A percentile compares a stretch with the other conserved stretches of the same genome.
phyloP scores from a whole-genome alignment of 2,797 vertebrate genomes.

The Schizopygopsis pylzovi region DNA sequence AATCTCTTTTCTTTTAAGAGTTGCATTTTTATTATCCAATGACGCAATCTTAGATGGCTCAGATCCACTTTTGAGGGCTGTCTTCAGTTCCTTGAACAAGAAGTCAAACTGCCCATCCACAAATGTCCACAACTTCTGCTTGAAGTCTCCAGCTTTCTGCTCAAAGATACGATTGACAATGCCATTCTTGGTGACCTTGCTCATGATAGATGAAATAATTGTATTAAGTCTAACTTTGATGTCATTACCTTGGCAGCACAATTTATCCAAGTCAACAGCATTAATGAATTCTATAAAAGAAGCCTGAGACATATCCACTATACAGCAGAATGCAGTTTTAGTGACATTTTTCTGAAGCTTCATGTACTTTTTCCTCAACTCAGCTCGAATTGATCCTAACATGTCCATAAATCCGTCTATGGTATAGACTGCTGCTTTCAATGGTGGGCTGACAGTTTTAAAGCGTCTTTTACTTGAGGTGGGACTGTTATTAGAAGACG shows the following conservation, averaged over 20 bases:
- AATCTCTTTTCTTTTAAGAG: slow-evolving; percentile 50
- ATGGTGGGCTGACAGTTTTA: slow-evolving; percentile 75
- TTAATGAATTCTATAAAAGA: slow-evolving; percentile 90
- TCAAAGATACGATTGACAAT: slow-evolving; percentile 94
- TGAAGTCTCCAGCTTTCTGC: slow-evolving; percentile 88
- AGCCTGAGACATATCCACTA: slow-evolving; percentile 89
- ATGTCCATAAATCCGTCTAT: slow-evolving; percentile 89
- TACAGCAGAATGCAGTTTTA: slow-evolving; percentile 86
- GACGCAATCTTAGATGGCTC: slow-evolving; percentile 56
- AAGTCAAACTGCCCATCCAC: slow-evolving; percentile 92
- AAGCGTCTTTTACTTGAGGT: slow-evolving; percentile 72
- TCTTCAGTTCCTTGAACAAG: slow-evolving; percentile 86
- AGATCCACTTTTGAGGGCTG: slow-evolving; percentile 77
- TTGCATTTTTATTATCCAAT: slow-evolving; percentile 38
- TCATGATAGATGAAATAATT: slow-evolving; percentile 82
- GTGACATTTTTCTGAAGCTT: slow-evolving; percentile 95
- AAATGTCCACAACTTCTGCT: slow-evolving; percentile 95
- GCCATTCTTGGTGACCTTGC: slow-evolving; percentile 88
- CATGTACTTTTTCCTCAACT: slow-evolving; percentile 94
- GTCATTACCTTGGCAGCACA: slow-evolving; percentile 78
- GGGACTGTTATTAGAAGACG: slow-evolving; percentile 66
- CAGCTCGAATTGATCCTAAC: slow-evolving; percentile 82
- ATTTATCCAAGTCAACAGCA: slow-evolving; percentile 80
- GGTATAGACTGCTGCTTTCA: slow-evolving; percentile 77
- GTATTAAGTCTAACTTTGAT: slow-evolving; percentile 86